Percentiles rank a stretch among this genome's conserved stretches.
phyloP scores from a whole-genome alignment of 2,888 invertebrate genomes.

The Teleogryllus oceanicus region DNA sequence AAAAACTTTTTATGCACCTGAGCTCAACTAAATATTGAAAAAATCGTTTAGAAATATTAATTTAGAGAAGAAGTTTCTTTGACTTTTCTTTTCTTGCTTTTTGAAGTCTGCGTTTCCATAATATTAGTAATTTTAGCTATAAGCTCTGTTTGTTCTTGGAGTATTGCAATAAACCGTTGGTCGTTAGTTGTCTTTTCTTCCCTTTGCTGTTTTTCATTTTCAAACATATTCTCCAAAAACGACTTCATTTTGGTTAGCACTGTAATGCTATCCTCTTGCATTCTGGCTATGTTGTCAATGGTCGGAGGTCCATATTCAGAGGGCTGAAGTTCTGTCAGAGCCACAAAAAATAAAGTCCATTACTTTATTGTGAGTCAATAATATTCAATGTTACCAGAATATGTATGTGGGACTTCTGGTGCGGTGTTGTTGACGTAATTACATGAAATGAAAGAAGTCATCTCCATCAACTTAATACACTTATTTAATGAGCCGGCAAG shows the following conservation, averaged over 20 bases:
- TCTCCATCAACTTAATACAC: too few species aligned
- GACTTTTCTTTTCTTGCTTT: background rate
- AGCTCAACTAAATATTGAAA: too few species aligned
- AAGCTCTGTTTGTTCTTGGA: background rate
- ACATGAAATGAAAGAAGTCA: too few species aligned
- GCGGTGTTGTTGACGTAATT: too few species aligned
- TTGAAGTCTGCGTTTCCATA: background rate
- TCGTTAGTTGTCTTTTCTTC: background rate
- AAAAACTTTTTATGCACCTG: too few species aligned
- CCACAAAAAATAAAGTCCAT: too few species aligned
- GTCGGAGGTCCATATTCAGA: background rate
- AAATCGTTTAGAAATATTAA: too few species aligned
- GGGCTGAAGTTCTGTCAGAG: background rate
- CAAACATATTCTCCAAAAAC: background rate
- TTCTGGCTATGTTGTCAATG: background rate
- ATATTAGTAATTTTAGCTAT: background rate
- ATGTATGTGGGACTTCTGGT: too few species aligned
- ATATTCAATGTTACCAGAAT: too few species aligned
- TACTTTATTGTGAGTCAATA: too few species aligned
- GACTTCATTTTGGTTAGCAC: background rate
- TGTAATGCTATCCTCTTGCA: conserved; percentile 5
- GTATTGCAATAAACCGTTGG: background rate
- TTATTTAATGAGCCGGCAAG: too few species aligned
- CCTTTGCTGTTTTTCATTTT: background rate
- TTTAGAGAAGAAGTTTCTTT: background rate